phyloP scores from a whole-genome alignment of 2,888 invertebrate genomes.

The Idaea dimidiata region DNA sequence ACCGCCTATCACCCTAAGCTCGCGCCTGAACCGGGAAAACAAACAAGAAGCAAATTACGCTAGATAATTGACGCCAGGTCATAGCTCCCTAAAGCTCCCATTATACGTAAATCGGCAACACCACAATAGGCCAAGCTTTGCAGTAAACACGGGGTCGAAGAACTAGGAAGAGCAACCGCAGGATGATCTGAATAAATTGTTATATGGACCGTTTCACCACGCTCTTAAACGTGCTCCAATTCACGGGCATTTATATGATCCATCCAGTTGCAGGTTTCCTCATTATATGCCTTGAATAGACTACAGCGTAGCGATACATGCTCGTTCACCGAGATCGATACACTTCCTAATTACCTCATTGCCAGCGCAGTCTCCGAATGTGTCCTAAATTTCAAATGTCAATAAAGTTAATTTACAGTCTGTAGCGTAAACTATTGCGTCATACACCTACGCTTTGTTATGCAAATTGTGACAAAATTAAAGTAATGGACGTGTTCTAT shows the following conservation, averaged over 20 bases:
- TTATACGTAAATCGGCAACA: conserved; percentile 20
- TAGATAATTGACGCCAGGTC: conserved; percentile 13
- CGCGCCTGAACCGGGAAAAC: conserved; percentile 1
- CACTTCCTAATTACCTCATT: conserved; percentile 21
- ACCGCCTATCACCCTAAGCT: background rate
- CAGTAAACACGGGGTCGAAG: conserved; percentile 19
- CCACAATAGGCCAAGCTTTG: conserved; percentile 11
- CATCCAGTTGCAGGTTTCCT: conserved; percentile 23
- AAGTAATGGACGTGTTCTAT: conserved; percentile 13
- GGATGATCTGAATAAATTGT: conserved; percentile 24
- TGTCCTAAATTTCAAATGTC: conserved; percentile 14
- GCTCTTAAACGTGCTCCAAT: conserved; percentile 8
- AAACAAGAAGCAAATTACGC: background rate
- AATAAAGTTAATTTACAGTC: conserved; percentile 9
- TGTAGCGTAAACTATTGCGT: background rate
- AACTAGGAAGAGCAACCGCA: conserved; percentile 18
- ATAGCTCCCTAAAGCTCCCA: conserved; percentile 10
- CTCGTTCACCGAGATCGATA: conserved; percentile 11
- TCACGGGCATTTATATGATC: conserved; percentile 10
- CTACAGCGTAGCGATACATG: conserved; percentile 11
- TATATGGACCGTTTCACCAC: conserved; percentile 19
- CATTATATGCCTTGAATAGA: conserved; percentile 27
- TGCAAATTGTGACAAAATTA: background rate
- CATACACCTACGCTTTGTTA: background rate
- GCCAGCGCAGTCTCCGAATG: background rate